These are phyloP conservation scores for Latrodectus elegans DNA, from an alignment of 2,888 invertebrate genomes.

Conservation along the genomic window DNA sequence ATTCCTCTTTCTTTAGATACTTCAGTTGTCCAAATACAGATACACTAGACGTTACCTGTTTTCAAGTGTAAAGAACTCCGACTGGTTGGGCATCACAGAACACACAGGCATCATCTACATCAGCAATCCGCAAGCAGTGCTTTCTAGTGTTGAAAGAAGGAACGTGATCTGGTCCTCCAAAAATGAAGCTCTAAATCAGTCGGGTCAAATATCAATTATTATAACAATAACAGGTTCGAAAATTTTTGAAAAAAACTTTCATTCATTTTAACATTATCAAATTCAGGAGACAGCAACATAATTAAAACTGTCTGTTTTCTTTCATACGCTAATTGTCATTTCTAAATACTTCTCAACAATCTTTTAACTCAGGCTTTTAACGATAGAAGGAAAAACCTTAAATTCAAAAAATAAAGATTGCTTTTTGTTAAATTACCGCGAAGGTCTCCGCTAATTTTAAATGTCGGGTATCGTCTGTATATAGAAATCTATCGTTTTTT, in stretches of 20 bases:
- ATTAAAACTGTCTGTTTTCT: too few relatives aligned
- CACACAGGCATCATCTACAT: slow-evolving; percentile 41
- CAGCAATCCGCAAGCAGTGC: slow-evolving; percentile 2
- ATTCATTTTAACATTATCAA: too few relatives aligned
- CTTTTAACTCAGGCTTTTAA: too few relatives aligned
- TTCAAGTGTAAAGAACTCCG: background rate
- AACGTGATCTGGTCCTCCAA: slow-evolving; percentile 24
- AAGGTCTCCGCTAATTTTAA: too few relatives aligned
- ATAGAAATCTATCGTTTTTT: too few relatives aligned
- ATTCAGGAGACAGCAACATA: too few relatives aligned
- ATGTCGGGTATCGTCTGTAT: too few relatives aligned
- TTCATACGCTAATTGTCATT: too few relatives aligned
- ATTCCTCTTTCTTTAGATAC: slow-evolving; percentile 19
- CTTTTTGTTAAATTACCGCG: too few relatives aligned
- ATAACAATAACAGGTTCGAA: slow-evolving; percentile 9
- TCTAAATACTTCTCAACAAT: too few relatives aligned
- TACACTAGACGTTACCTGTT: slow-evolving; percentile 9
- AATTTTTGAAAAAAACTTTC: too few relatives aligned
- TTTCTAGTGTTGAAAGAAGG: slow-evolving; percentile 6
- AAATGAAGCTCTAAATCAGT: slow-evolving; percentile 24
- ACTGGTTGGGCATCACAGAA: slow-evolving; percentile 44
- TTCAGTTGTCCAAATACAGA: slow-evolving; percentile 28
- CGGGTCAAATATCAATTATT: slow-evolving; percentile 9
- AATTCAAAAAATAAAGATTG: background rate
- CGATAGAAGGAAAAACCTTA: too few relatives aligned